Evolutionary conservation across 2,888 invertebrate genomes (phyloP).

Genomic region (Oasisia sp.): DNA sequence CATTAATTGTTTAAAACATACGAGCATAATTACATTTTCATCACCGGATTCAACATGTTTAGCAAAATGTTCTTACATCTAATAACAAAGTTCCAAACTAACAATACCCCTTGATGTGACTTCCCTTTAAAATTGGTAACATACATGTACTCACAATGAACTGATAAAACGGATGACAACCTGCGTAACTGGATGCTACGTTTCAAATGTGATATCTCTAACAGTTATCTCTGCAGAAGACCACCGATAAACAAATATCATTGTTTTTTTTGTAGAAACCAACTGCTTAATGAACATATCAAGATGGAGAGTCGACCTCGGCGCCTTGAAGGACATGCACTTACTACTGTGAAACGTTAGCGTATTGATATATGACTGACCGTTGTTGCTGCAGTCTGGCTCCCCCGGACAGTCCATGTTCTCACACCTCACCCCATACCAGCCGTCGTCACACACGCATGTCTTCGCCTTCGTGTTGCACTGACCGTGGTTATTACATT

Average conservation of each 20-base stretch:
- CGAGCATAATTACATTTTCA: no score
- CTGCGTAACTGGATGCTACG: background rate
- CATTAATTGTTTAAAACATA: no score
- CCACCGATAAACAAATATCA: no score
- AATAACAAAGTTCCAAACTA: background rate
- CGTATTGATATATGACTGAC: constrained; percentile 19
- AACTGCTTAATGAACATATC: no score
- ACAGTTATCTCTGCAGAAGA: no score
- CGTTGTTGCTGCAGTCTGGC: constrained; percentile 39
- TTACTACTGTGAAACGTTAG: no score
- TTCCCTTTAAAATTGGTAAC: background rate
- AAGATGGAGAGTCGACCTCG: no score
- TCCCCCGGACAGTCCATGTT: constrained; percentile 45
- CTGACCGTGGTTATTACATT: constrained; percentile 21
- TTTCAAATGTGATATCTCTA: background rate
- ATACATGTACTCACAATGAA: background rate
- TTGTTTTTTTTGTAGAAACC: no score
- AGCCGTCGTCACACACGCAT: constrained; percentile 45
- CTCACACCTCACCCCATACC: constrained; percentile 48
- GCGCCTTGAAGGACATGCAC: no score
- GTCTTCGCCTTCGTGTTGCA: constrained; percentile 37
- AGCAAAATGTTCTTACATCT: no score
- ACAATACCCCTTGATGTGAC: background rate
- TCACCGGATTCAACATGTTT: no score
- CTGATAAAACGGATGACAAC: background rate